phyloP scores from a whole-genome alignment of 35 echinoderm and acorn worm species.

The Apostichopus parvimensis region DNA sequence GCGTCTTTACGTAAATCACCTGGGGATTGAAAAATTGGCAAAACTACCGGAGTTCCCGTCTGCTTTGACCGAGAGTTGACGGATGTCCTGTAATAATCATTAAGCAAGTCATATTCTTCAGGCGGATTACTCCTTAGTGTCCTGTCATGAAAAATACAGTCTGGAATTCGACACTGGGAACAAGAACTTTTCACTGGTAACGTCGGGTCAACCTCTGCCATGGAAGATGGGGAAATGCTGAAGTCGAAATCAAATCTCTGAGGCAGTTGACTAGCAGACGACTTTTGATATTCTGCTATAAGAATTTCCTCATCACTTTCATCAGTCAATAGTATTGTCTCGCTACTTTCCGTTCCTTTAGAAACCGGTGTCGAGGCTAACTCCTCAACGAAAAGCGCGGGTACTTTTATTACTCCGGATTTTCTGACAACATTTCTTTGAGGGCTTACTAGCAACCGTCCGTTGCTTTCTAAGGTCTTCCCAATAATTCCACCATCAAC shows the following conservation, averaged over 20 bases:
- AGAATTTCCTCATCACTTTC: neutral
- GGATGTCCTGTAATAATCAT: constrained; percentile 64
- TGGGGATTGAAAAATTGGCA: constrained; percentile 62
- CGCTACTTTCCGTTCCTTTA: neutral
- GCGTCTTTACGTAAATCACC: constrained; percentile 20
- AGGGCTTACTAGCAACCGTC: neutral
- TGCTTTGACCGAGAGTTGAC: constrained; percentile 27
- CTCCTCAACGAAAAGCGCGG: neutral
- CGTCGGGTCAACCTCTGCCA: neutral
- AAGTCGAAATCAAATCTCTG: constrained; percentile 23
- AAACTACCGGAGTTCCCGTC: constrained; percentile 58
- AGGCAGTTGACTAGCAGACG: neutral
- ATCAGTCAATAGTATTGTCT: neutral
- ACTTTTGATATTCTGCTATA: neutral
- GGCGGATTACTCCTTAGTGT: neutral
- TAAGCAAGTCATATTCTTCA: constrained; percentile 45
- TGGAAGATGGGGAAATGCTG: neutral
- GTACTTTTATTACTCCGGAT: constrained; percentile 7
- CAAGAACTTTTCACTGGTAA: neutral
- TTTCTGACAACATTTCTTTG: constrained; percentile 31
- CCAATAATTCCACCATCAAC: neutral
- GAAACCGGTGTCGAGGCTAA: neutral
- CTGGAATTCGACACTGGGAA: constrained; percentile 52
- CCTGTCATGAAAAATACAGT: constrained; percentile 78
- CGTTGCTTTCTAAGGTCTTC: neutral